Base-by-base conservation (phyloP, 2,113 vertebrate species). In the Polypterus bichir region DNA sequence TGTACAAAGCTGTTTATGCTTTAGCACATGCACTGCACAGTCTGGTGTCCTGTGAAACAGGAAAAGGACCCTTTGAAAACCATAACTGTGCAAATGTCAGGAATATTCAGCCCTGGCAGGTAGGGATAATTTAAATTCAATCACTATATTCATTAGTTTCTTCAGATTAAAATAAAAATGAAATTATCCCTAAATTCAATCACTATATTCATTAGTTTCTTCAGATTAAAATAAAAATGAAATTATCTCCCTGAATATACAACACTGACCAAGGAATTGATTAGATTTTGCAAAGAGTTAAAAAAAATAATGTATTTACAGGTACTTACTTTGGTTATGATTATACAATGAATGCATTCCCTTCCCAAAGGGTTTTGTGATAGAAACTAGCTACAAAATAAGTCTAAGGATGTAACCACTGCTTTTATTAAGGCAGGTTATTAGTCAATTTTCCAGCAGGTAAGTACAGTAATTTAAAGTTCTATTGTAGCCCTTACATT, bases 31-130 rank as follows among this genome's bases (percentile, higher is more conserved):
- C 59, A 6, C 59, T 60, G 9, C 59, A 60, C 47, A 60, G 49
- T 48, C 46, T 60, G 59, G 11, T 60, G 47, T 60, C 46, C 10
- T 60, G 59, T 60, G 59, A 60, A n/a, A n/a, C 4, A 44, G 59
- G 59, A 60, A 60, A 60, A 60, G 59, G 47, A 45, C 59, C 59
- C 8, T 60, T 48, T 60, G 10, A 48, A 48, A 60, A 60, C 46
- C 48, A 60, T 27, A 47, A 46, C 47, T 60, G 59, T 60, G 59
- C 59, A 48, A n/a, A 60, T 45, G 46, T 60, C 46, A 48, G 47
- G 10, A 60, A 4, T 60, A 7, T 60, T 11, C 61, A 62, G 51
- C 61, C 61, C 10, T 62, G 61, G 61, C 61, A 62, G 61, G 61
- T 62, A 11, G 53, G 48, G 27, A 27, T 4, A 46, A 59, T 47